Evolutionary conservation across 1,140 invertebrate genomes (phyloP), one percentile per base, ranked within the genome.

Genomic region (Drosophila ananassae): DNA sequence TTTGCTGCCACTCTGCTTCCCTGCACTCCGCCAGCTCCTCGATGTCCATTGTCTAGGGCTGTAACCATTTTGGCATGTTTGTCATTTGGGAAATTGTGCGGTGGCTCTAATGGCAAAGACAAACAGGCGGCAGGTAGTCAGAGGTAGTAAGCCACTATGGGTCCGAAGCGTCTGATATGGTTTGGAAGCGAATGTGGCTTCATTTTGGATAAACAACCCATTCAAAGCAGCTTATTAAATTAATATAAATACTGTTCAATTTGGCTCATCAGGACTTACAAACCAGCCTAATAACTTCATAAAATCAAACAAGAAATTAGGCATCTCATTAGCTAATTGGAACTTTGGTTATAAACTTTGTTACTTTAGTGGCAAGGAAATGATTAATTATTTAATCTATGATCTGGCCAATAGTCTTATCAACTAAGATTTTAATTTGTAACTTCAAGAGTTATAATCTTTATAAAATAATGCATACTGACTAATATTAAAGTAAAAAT

Each of bases 61-160:
- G 46, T 67, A 77, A 78, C 83, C 84, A 68, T 89, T 89, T 83
- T 89, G 83, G 84, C 83, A 89, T 89, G 83, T 89, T 89, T 89
- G 84, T 89, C 83, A 89, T 89, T 89, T 89, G 84, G 79, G 79
- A 89, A 83, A 83, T 89, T 89, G 83, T 89, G 82, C 78, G 71
- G 83, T 89, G 71, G 82, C 83, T 73, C 71, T 79, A 76, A 73
- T 77, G 82, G 62, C 63, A 76, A 75, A 82, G 62, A 85, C 81
- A 87, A 78, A 83, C 73, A 77, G 77, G 56, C 81, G 68, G 77
- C 81, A 84, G 81, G 81, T 80, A 85, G 67, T 44, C 63, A 46
- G 32, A 56, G 50, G 63, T 39, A 68, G 66, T 68, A 17, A 25
- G 17, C 21, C 34, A 67, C 63, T 52, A 32, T 63, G 63, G 59